Evolutionary conservation across 2,888 invertebrate genomes (phyloP).

Genomic region (Drosophila imparisetae): DNA sequence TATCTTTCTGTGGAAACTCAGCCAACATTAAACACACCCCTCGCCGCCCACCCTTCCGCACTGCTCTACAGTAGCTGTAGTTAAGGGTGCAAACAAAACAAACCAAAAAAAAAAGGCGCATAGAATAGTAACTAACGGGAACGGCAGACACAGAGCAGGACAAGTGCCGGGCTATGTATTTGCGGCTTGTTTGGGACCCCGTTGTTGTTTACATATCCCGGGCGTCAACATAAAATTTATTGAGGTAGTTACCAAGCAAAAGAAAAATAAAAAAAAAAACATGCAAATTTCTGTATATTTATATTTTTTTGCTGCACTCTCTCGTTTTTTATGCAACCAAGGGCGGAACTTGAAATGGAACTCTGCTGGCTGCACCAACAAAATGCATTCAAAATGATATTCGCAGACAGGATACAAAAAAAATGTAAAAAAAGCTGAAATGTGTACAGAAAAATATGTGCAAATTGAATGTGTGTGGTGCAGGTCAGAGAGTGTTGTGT

Average conservation of each 20-base stretch:
- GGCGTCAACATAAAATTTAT: slow-evolving; percentile 77
- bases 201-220: slow-evolving; percentile 46
- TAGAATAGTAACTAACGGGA: slow-evolving; percentile 54
- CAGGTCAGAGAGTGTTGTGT: slow-evolving; percentile 3
- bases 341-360: slow-evolving; percentile 41
- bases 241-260: slow-evolving; percentile 75
- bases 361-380: slow-evolving; percentile 66
- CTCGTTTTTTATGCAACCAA: slow-evolving; percentile 17
- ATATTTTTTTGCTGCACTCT: background rate
- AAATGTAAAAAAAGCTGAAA: background rate
- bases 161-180: slow-evolving; percentile 55
- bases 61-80: background rate
- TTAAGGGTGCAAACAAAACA: slow-evolving; percentile 42
- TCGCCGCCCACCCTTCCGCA: background rate
- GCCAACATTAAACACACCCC: background rate
- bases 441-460: slow-evolving; percentile 21
- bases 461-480: slow-evolving; percentile 52
- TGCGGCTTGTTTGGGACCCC: slow-evolving; percentile 20
- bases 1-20: background rate
- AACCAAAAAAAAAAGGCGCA: slow-evolving; percentile 25
- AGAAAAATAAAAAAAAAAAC: slow-evolving; percentile 31
- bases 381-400: slow-evolving; percentile 66
- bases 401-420: slow-evolving; percentile 26
- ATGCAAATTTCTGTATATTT: slow-evolving; percentile 41
- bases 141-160: slow-evolving; percentile 3